Base-by-base conservation (phyloP, 2,113 vertebrate genomes). In the Actenoides lindsayi region DNA sequence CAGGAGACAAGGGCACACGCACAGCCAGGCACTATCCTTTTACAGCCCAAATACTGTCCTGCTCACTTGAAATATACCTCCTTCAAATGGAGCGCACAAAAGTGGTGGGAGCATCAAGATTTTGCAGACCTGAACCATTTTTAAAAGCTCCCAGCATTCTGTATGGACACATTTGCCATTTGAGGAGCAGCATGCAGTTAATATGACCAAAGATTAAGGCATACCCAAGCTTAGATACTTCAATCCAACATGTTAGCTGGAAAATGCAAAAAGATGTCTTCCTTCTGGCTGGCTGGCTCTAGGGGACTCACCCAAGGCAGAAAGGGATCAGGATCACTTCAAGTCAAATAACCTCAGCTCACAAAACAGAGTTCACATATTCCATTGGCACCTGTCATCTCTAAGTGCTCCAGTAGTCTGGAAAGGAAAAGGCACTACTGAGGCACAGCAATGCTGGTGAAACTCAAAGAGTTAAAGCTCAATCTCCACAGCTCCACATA, bases 31-130 rank as follows among this genome's bases (percentile, higher is more conserved):
- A 42, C 23, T 8, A 3, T 24, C 69, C 25, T 57, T 64, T 54
- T 31, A 37, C 5, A 70, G 64, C 4, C 21, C 4, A 87, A 84
- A 73, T 25, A 56, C 18, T 37, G 42, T 18, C 33, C 77, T 62
- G 16, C 44, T 64, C 57, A 23, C 56, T 84, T 68, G 24, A 71
- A 39, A 54, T 7, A 63, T 1, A 51, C 18, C 69, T 82, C 10
- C 39, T 71, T 56, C 77, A 89, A 91, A 92, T 4, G 5, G 25
- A 71, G 23, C 56, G 71, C 2, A 7, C 17, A 56, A 33, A 83
- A 51, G 9, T 8, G 5, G 13, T 3, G 9, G 5, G 4, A 0
- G 0, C 24, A 31, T 63, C 46, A 83, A 70, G 62, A 70, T 33
- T 81, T 9, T 65, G 60, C 76, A 90, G 28, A 78, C 25, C 13